Conservation (phyloP, 2,797 vertebrate genomes). For the Callimico goeldii region DNA sequence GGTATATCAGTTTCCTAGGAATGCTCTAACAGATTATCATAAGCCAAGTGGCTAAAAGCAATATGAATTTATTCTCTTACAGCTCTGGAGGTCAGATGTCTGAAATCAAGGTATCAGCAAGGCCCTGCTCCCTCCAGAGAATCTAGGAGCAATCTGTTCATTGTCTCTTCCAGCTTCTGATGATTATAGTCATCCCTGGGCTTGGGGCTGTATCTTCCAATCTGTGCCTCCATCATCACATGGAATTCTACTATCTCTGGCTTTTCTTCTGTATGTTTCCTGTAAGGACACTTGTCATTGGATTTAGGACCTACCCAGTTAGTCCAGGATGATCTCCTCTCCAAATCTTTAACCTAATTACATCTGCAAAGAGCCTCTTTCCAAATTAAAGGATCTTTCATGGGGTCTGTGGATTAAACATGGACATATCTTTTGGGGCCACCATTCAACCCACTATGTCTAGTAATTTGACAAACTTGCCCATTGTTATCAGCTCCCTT, state of each 20-base stretch:
- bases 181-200: not conserved
- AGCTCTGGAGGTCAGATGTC: not conserved
- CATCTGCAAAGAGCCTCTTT: not conserved
- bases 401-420: not conserved
- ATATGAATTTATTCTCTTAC: not conserved
- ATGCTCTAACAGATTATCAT: not conserved
- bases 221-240: not conserved
- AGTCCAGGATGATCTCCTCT: not conserved
- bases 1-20: not conserved
- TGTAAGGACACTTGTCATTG: not conserved
- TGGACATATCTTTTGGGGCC: not conserved
- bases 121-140: not conserved
- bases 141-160: not conserved
- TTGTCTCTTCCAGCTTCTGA: not conserved
- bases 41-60: not conserved
- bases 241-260: not conserved
- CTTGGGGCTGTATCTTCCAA: not conserved
- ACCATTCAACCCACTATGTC: not conserved
- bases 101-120: not conserved
- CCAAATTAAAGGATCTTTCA: not conserved
- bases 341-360: not conserved
- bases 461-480: not conserved
- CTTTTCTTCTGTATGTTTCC: not conserved
- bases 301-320: not conserved
- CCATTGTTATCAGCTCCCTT: not conserved